Evolutionary conservation across 2,113 vertebrate species (phyloP), one percentile per base, ranked within the genome.

Genomic region (Rhadina sibilatrix): DNA sequence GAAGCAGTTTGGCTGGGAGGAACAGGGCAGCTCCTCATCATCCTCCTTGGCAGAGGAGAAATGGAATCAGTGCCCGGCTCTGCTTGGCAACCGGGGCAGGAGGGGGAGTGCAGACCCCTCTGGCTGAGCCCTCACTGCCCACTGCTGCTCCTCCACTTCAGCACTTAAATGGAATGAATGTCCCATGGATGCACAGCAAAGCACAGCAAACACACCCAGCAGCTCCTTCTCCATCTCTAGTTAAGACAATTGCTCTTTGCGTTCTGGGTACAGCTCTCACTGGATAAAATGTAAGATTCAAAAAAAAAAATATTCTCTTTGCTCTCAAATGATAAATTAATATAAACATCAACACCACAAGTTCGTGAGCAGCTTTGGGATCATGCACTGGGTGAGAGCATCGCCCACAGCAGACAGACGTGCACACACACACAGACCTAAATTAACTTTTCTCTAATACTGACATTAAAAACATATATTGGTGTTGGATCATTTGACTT

Each of bases 291-390:
- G 24, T 6, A 75, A 75, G 12, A 61, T 46, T 5, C 6, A 52
- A 82, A 75, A 37, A 72, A 75, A 83, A 70, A 69, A 37, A 74
- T 2, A 57, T 0, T 74, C 23, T 37, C n/a, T 80, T 86, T 42
- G 42, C 85, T 92, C 70, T 72, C 37, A 19, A 60, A 49, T 40
- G 72, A 95, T 82, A 83, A 94, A 87, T 85, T 31, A 80, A 74
- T 15, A 22, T 3, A 64, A 88, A 80, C 40, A 93, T 30, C 59
- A 46, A n/a, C 15, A 90, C 52, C 79, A 81, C 42, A 28, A 69
- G 59, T 66, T 53, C 49, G 77, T 54, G 56, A 87, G 83, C 74
- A 77, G 75, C 70, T 87, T 82, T 86, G 44, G 60, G 69, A 63
- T 60, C 89, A 83, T 44, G 94, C 96, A 89, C 25, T 10, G 3